Evolutionary conservation across 2,888 invertebrate genomes (phyloP).

Genomic region (Phragmatobia fuliginosa): DNA sequence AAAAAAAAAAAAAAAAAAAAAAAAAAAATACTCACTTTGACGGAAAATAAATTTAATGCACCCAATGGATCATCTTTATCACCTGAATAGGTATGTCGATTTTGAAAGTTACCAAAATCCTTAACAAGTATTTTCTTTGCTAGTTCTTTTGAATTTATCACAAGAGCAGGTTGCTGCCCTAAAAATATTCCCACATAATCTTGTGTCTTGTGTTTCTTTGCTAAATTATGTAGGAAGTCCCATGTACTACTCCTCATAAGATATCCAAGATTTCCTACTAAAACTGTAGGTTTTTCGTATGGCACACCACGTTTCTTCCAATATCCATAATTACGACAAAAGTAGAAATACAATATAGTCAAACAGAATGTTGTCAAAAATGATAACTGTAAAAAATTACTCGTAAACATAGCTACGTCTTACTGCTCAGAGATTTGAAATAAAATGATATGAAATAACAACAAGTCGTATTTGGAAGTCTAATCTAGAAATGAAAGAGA

Average conservation of each 20-base stretch:
- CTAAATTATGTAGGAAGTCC: slow-evolving; percentile 61
- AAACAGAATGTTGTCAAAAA: slow-evolving; percentile 48
- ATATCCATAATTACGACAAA: slow-evolving; percentile 64
- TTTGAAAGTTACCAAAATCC: slow-evolving; percentile 67
- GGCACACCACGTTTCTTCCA: slow-evolving; percentile 70
- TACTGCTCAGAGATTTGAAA: slow-evolving; percentile 1
- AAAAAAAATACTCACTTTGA: slow-evolving; percentile 57
- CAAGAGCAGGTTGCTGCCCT: slow-evolving; percentile 65
- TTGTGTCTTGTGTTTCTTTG: slow-evolving; percentile 49
- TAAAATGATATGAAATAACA: not conserved
- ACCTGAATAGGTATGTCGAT: slow-evolving; percentile 62
- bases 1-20: too few species aligned
- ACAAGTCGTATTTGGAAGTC: not conserved
- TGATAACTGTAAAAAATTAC: slow-evolving; percentile 26
- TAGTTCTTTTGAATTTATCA: slow-evolving; percentile 71
- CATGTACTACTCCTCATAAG: slow-evolving; percentile 67
- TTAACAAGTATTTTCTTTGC: slow-evolving; percentile 65
- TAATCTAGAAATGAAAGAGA: too few species aligned
- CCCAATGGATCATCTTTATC: slow-evolving; percentile 66
- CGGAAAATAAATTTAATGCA: slow-evolving; percentile 69
- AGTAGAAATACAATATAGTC: slow-evolving; percentile 55
- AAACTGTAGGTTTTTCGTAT: slow-evolving; percentile 61
- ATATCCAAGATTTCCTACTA: slow-evolving; percentile 67
- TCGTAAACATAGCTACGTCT: slow-evolving; percentile 38
- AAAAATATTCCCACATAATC: slow-evolving; percentile 71